Evolutionary conservation across 2,113 vertebrate genomes (phyloP), one percentile per base, ranked within the genome.

Genomic region (Nothocercus nigrocapillus): DNA sequence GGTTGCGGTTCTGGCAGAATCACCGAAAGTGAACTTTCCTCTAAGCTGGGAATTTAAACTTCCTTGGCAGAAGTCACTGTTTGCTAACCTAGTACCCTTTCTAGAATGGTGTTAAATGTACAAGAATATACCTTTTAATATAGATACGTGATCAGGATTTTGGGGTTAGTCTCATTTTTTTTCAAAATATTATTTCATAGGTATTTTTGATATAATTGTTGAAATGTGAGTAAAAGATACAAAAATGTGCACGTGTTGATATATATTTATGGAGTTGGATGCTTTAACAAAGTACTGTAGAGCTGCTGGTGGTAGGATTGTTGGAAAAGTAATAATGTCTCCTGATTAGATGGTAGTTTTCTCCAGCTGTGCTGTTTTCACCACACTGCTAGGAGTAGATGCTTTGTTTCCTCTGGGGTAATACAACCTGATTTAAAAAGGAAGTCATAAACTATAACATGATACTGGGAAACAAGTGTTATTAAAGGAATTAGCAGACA

Each of bases 381-480:
- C 89, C 85, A 17, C 44, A 42, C 42, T 94, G 75, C 63, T 84
- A 91, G 47, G 47, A 85, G 74, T 51, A 85, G 64, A 78, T 44
- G 82, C 68, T 94, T 84, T 93, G 11, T 95, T 86, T 95, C 79
- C 82, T 95, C 92, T 82, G 70, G 88, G 68, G 89, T 81, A 82
- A 88, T 64, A 89, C 67, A 88, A 90, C 63, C 81, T 96, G 74
- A 93, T 95, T 96, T 95, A 53, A 94, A 91, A 95, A 96, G 92
- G 81, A 97, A 97, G 94, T 85, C 34, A 66, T 96, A 87, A 90
- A 95, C n/a, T 82, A n/a, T 79, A 97, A 81, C 70, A 83, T 61
- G 88, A 80, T 88, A 87, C 89, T 45, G 38, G 92, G 69, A 81
- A 93, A 70, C 62, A 69, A 80, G 47, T 74, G 68, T 92, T 91